Percentiles rank a stretch among this genome's conserved stretches.
These are phyloP conservation scores for Eulemur rufifrons DNA, from an alignment of 2,113 vertebrate species.

Conservation along the genomic window DNA sequence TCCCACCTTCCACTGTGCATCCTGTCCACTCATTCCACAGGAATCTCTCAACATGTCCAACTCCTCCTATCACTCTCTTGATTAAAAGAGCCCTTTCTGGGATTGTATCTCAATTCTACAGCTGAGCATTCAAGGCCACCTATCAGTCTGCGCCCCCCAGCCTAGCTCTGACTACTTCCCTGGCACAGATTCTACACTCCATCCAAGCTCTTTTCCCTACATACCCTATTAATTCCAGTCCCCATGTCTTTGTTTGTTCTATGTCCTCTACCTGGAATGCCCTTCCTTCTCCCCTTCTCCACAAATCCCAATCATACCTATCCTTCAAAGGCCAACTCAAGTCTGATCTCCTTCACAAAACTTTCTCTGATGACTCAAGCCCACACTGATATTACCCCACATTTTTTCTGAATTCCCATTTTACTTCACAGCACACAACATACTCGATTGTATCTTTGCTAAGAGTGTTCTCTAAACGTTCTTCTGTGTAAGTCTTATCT, in stretches of 20 bases:
- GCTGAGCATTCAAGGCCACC: background rate
- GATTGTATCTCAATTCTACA: background rate
- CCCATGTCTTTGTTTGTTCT: background rate
- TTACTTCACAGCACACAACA: background rate
- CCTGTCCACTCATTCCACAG: background rate
- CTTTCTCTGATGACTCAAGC: conserved; percentile 8
- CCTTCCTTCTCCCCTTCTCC: background rate
- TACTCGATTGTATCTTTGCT: background rate
- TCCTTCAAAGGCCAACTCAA: background rate
- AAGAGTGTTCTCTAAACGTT: background rate
- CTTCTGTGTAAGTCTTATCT: background rate
- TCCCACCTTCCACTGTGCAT: background rate
- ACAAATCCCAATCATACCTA: background rate
- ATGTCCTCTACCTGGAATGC: background rate
- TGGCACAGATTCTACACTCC: background rate
- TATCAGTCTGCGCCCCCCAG: background rate
- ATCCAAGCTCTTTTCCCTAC: background rate
- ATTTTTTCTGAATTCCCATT: conserved; percentile 5
- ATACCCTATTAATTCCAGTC: background rate
- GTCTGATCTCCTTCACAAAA: background rate
- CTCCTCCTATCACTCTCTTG: background rate
- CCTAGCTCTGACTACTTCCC: background rate
- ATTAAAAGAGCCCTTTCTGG: background rate
- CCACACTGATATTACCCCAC: background rate
- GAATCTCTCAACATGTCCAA: background rate